Conservation (phyloP, 2,888 invertebrate genomes). For the Brassicogethes aeneus region DNA sequence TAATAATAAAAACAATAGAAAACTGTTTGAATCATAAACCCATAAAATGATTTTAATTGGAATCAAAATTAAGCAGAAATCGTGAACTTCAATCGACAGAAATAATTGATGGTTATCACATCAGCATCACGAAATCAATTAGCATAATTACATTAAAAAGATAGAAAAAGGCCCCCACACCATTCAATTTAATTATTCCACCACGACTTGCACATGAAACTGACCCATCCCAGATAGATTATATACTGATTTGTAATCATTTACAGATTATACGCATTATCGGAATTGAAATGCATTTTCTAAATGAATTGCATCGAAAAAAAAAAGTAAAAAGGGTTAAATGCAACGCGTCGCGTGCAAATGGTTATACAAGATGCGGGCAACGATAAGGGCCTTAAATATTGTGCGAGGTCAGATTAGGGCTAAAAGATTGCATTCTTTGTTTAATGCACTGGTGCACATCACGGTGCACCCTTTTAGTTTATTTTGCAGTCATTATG, state of each 20-base stretch:
- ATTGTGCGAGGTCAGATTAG: conserved; percentile 29
- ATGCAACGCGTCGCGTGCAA: not conserved
- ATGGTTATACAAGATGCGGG: conserved; percentile 16
- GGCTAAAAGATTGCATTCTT: too few relatives aligned
- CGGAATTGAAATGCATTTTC: conserved; percentile 23
- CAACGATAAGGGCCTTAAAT: conserved; percentile 25
- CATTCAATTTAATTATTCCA: not conserved
- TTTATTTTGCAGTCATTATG: too few relatives aligned
- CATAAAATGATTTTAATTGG: not conserved
- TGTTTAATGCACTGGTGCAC: too few relatives aligned
- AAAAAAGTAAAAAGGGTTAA: conserved; percentile 8
- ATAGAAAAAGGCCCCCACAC: not conserved
- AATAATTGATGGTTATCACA: not conserved
- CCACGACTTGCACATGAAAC: conserved; percentile 1
- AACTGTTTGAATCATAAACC: not conserved
- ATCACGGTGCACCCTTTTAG: too few relatives aligned
- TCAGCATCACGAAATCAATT: not conserved
- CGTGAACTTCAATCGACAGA: not conserved
- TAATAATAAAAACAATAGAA: too few relatives aligned
- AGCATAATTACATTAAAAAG: not conserved
- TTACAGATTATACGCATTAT: conserved; percentile 19
- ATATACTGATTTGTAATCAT: conserved; percentile 19
- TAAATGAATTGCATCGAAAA: conserved; percentile 25
- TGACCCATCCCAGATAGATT: conserved; percentile 10
- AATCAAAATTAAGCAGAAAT: not conserved